Evolutionary conservation across 2,797 vertebrate genomes (phyloP), one percentile per base, ranked within the genome.

Genomic region (Pangasius macronema): DNA sequence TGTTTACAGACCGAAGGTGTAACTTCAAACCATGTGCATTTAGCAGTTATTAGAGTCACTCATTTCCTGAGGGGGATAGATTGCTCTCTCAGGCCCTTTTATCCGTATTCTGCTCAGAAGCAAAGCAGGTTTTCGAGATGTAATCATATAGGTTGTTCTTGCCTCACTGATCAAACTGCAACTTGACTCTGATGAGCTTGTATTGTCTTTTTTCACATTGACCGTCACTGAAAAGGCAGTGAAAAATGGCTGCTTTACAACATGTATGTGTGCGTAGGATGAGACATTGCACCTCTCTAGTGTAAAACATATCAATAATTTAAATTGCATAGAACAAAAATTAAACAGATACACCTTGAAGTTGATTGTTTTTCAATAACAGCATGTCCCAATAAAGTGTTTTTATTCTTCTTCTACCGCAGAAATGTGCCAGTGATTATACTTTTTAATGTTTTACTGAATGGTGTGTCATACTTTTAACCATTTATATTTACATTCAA

Each of bases 101-200:
- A 93, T 93, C 94, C 91, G 67, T 83, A 92, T 92, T 91, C 92
- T 90, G 90, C 92, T 90, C 89, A 90, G 89, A 92, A 90, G 89
- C 90, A 90, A 87, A 88, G 94, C 91, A 93, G 86, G 88, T 88
- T 83, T 90, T 85, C 94, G 94, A 96, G 95, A 95, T 93, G 90
- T 93, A 93, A 96, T 95, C 95, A 93, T 91, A 94, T 93, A 91
- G 91, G 91, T 91, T 90, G 81, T 82, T 88, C 91, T 82, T 91
- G 94, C 92, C 94, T 94, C 92, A 92, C 83, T 93, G 95, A 96
- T 96, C 95, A 96, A 96, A 96, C 94, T 91, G 88, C 92, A 92
- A 59, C 79, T 59, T 85, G 76, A 83, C 46, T 87, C 72, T 75
- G 77, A 75, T 80, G 70, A 88, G 55, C 46, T 10, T 70, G 61